Evolutionary conservation across 2,888 invertebrate species (phyloP).

Genomic region (Epiblema foenella): DNA sequence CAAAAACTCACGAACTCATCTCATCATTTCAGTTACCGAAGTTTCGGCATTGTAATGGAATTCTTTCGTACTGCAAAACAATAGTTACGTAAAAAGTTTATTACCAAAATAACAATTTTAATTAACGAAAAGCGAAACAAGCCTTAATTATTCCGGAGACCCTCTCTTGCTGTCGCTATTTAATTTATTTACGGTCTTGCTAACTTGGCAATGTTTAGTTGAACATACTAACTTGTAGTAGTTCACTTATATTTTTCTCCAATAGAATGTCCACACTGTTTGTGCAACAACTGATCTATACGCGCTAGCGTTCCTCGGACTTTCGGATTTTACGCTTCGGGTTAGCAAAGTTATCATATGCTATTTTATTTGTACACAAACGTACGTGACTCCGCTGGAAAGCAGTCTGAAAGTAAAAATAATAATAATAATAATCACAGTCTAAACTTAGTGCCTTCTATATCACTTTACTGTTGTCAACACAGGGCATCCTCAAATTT

Average conservation of each 20-base stretch:
- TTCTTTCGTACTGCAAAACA: not conserved
- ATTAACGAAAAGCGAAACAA: slow-evolving; percentile 28
- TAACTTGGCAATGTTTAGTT: slow-evolving; percentile 7
- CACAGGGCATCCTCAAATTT: no score
- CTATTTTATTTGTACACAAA: not conserved
- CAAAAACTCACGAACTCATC: no score
- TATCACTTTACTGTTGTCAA: no score
- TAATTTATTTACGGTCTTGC: slow-evolving; percentile 14
- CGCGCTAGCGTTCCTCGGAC: not conserved
- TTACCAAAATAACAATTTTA: slow-evolving; percentile 24
- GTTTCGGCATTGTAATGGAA: not conserved
- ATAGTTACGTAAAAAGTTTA: slow-evolving; percentile 16
- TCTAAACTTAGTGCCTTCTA: not conserved
- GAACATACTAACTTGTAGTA: slow-evolving; percentile 5
- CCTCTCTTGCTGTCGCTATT: slow-evolving; percentile 18
- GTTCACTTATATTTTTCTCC: not conserved
- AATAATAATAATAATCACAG: not conserved
- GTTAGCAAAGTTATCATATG: not conserved
- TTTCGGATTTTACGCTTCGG: not conserved
- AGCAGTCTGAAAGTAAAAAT: not conserved
- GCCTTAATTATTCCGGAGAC: slow-evolving; percentile 26
- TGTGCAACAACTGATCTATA: no score
- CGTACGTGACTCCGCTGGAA: not conserved
- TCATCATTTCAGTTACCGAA: not conserved
- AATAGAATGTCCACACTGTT: no score